Base-by-base conservation (phyloP, 2,113 vertebrate genomes). In the Mystacornis crossleyi region DNA sequence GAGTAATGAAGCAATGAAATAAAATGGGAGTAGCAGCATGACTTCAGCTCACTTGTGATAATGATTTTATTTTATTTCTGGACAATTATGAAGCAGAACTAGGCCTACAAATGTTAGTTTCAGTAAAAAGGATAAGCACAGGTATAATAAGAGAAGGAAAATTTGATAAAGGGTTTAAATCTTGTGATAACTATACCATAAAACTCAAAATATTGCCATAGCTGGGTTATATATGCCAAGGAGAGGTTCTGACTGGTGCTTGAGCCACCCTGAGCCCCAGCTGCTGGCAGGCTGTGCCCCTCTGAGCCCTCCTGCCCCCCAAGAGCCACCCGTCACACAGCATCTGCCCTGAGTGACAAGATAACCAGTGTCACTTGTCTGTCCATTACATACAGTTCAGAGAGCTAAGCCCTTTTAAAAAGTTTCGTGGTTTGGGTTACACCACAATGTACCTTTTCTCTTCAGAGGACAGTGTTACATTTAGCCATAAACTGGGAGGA, bases 271-370 rank as follows among this genome's bases (percentile, higher is more conserved):
- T 0, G 17, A 91, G 91, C 81, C 95, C n/a, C 85, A 95, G 96
- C 75, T 95, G 96, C 84, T 90, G 83, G 84, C 8, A 1, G 18
- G 19, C 86, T 70, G 78, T 11, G 19, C 18, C 31, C 71, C 75
- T 72, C 50, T 36, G 88, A 88, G 51, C 77, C 78, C 90, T 83
- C 78, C 87, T 25, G 42, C 34, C 84, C 78, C 93, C 93, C 3
- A 4, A 67, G 96, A 89, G 86, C 82, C 86, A 20, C 78, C 94
- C 1, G 3, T 90, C 96, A 87, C 86, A 79, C 58, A 72, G 81
- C 96, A 88, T 95, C 91, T 93, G 95, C 73, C 89, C 89, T 20
- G 53, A 94, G 61, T 29, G 80, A 93, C 58, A 34, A 86, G 92
- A 90, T 19, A 36, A 64, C 77, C 94, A 81, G 57, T 93, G 93